A percentile compares a stretch with the other conserved stretches of the same genome.
Evolutionary conservation across 2,888 invertebrate species (phyloP).

Genomic region (Platerodrilus igneus): DNA sequence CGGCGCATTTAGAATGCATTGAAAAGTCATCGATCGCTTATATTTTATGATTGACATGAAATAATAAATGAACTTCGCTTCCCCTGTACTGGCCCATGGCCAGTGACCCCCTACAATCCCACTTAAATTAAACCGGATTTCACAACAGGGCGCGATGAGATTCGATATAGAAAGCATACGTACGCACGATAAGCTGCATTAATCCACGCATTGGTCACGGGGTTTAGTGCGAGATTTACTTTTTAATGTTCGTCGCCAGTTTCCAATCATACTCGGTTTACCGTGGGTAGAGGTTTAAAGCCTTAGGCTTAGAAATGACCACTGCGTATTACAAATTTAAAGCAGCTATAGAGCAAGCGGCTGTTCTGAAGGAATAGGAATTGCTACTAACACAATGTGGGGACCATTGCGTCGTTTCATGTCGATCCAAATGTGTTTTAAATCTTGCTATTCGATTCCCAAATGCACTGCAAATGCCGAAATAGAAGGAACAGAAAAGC

Average conservation of each 20-base stretch:
- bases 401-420: conserved; percentile 30
- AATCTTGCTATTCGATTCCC: conserved; percentile 32
- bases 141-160: conserved; percentile 40
- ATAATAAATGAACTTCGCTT: conserved; percentile 35
- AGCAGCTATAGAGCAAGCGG: conserved; percentile 26
- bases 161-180: conserved; percentile 33
- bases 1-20: conserved; percentile 46
- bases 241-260: conserved; percentile 47
- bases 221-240: conserved; percentile 46
- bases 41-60: conserved; percentile 48
- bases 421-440: conserved; percentile 31
- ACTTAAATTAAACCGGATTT: conserved; percentile 45
- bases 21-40: conserved; percentile 46
- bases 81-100: conserved; percentile 35
- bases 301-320: conserved; percentile 24
- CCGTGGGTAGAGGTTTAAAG: conserved; percentile 18
- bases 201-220: conserved; percentile 47
- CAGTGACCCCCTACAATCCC: conserved; percentile 38
- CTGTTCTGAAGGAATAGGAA: conserved; percentile 29
- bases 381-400: conserved; percentile 27
- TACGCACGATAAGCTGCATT: conserved; percentile 39
- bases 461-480: conserved; percentile 25
- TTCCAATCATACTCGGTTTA: conserved; percentile 40
- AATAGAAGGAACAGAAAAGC: conserved; percentile 23
- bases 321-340: conserved; percentile 30